Conservation (phyloP, 2,888 invertebrate genomes). For the Hymenopus coronatus region DNA sequence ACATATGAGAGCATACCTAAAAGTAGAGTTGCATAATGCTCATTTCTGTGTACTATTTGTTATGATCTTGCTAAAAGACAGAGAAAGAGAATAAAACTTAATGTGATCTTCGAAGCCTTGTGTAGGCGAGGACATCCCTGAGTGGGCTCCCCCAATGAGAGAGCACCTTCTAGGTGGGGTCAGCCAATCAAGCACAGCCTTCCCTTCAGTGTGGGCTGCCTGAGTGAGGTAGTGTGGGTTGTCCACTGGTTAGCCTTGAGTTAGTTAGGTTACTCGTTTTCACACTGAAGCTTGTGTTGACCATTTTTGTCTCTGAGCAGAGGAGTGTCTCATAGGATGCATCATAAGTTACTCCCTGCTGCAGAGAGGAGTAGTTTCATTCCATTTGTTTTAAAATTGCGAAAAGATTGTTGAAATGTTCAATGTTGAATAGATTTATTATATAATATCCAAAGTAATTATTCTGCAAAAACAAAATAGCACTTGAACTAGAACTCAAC, state of each 20-base stretch:
- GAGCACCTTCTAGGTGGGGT: not conserved
- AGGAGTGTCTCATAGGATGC: not conserved
- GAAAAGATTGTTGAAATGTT: not conserved
- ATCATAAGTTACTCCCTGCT: not conserved
- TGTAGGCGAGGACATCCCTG: conserved; percentile 2
- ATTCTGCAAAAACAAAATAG: too few species aligned
- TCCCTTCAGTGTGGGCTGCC: not conserved
- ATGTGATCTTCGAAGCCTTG: not conserved
- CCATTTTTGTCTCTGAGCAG: conserved; percentile 19
- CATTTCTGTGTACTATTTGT: not conserved
- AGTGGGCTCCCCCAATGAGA: conserved; percentile 9
- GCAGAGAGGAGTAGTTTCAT: not conserved
- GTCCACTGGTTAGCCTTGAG: conserved; percentile 21
- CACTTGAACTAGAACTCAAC: too few species aligned
- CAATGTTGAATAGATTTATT: too few species aligned
- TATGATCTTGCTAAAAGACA: not conserved
- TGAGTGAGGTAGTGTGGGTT: conserved; percentile 9
- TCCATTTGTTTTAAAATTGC: not conserved
- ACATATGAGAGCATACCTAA: conserved; percentile 1
- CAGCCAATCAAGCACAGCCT: not conserved
- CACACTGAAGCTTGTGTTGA: conserved; percentile 9
- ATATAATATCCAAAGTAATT: too few species aligned
- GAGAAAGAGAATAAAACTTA: not conserved
- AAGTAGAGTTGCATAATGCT: not conserved
- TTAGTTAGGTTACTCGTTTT: conserved; percentile 15